Evolutionary conservation across 2,888 invertebrate species (phyloP).

Genomic region (Priocnemis perturbator): DNA sequence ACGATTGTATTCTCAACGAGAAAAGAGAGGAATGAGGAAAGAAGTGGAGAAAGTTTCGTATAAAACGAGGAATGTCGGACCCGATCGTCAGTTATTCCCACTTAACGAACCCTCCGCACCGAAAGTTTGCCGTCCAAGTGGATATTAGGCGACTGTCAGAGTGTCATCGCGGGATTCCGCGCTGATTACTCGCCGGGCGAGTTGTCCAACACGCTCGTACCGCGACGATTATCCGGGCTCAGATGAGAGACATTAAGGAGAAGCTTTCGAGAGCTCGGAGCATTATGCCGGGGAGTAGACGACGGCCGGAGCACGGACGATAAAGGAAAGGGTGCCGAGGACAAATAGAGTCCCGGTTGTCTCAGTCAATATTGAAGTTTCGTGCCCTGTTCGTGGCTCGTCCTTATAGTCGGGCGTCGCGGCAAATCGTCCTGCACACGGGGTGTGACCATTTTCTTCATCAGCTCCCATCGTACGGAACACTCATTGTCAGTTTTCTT

Average conservation of each 20-base stretch:
- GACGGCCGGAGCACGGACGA: slow-evolving; percentile 34
- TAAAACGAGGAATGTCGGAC: no score
- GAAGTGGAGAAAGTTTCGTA: no score
- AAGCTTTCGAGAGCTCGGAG: slow-evolving; percentile 31
- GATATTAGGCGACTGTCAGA: no score
- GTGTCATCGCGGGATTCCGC: no score
- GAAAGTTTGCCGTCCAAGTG: no score
- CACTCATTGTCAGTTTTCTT: neutral
- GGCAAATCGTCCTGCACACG: no score
- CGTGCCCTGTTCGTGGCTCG: slow-evolving; percentile 43
- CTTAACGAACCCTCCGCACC: no score
- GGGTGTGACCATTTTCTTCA: no score
- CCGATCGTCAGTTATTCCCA: no score
- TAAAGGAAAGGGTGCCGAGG: slow-evolving; percentile 54
- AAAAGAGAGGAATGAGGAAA: no score
- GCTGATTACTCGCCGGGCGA: no score
- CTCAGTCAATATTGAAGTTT: slow-evolving; percentile 69
- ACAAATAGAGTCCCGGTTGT: slow-evolving; percentile 57
- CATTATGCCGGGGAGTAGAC: slow-evolving; percentile 19
- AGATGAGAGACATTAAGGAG: slow-evolving; percentile 36
- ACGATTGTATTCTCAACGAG: no score
- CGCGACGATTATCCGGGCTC: slow-evolving; percentile 41
- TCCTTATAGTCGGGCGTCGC: slow-evolving; percentile 18
- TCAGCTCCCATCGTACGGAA: neutral
- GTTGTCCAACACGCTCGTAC: slow-evolving; percentile 17